Conservation (phyloP, 2,888 invertebrate species). For the Epirrhoe tristata region DNA sequence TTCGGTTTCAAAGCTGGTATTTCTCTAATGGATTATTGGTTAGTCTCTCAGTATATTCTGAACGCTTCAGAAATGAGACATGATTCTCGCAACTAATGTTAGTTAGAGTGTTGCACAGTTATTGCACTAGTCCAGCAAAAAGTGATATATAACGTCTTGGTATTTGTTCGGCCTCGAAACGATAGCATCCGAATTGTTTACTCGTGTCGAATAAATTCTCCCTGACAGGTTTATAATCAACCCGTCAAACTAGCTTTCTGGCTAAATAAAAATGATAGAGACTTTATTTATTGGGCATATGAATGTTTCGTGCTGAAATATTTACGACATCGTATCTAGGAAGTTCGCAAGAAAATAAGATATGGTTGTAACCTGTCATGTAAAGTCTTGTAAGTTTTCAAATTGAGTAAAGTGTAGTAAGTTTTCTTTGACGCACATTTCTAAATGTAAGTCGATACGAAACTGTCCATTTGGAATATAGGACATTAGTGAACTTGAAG, state of each 20-base stretch:
- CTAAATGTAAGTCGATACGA: conserved; percentile 31
- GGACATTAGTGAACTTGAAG: not conserved
- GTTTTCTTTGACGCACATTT: conserved; percentile 36
- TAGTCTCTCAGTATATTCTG: not conserved
- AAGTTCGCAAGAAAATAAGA: conserved; percentile 55
- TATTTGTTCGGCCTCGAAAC: conserved; percentile 15
- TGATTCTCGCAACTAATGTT: too few species aligned
- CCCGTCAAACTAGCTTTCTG: conserved; percentile 47
- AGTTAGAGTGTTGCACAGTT: too few species aligned
- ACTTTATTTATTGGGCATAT: conserved; percentile 47
- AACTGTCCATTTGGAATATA: not conserved
- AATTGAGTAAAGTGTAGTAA: conserved; percentile 41
- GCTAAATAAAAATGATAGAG: conserved; percentile 47
- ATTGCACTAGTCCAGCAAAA: not conserved
- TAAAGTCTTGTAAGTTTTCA: conserved; percentile 52
- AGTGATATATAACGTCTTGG: conserved; percentile 4
- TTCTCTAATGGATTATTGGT: conserved; percentile 13
- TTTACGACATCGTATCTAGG: conserved; percentile 52
- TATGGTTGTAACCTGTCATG: conserved; percentile 49
- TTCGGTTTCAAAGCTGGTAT: conserved; percentile 30
- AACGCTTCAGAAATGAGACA: not conserved
- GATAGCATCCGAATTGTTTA: conserved; percentile 12
- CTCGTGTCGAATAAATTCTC: conserved; percentile 43
- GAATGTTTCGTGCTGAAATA: conserved; percentile 57
- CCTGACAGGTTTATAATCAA: conserved; percentile 50